phyloP scores from a whole-genome alignment of 30 jellyfish, hydroid and myxozoan genomes.

The Haliclystus octoradiatus region DNA sequence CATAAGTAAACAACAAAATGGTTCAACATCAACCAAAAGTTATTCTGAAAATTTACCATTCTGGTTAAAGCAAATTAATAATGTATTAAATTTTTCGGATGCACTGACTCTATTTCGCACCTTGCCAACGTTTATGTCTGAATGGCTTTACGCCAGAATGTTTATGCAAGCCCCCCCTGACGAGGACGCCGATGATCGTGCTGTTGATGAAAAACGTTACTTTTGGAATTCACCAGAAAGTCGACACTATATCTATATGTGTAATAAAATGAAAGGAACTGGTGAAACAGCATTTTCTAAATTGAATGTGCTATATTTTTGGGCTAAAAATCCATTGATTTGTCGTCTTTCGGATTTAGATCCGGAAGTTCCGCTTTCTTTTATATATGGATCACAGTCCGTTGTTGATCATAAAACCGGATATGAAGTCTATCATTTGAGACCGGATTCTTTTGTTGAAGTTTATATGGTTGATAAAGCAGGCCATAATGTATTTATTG shows the following conservation, averaged over 20 bases:
- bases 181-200: not conserved
- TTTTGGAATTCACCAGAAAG: not conserved
- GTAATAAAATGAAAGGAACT: conserved; percentile 27
- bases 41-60: conserved; percentile 20
- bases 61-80: conserved; percentile 6
- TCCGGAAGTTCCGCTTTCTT: conserved; percentile 40
- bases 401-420: conserved; percentile 66
- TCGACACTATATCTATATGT: conserved; percentile 12
- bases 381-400: conserved; percentile 47
- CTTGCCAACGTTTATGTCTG: conserved; percentile 17
- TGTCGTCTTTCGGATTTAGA: conserved; percentile 37
- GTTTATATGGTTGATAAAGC: conserved; percentile 56
- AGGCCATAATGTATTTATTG: conserved; percentile 56
- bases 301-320: conserved; percentile 30
- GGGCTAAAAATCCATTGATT: conserved; percentile 56
- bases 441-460: conserved; percentile 47
- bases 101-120: conserved; percentile 29
- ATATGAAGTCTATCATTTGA: conserved; percentile 43
- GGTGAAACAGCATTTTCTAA: conserved; percentile 40
- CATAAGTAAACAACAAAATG: not conserved
- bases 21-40: not conserved
- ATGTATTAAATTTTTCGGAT: conserved; percentile 11
- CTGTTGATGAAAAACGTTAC: not conserved
- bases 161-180: not conserved
- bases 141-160: conserved; percentile 18